Evolutionary conservation across 2,797 vertebrate species (phyloP).

Genomic region (Tamandua tetradactyla): DNA sequence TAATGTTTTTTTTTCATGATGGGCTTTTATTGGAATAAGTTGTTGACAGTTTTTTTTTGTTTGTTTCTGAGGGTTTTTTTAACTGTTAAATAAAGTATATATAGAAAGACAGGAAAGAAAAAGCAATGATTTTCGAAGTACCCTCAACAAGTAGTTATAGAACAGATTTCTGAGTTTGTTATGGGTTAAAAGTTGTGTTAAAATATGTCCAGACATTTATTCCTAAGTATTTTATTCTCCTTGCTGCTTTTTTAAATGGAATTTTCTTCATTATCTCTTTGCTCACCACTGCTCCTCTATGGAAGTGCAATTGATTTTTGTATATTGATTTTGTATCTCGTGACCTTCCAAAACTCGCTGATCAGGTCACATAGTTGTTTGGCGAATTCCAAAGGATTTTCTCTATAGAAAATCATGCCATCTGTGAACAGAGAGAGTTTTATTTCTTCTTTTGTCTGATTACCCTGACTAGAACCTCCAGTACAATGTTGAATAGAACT

Average conservation of each 20-base stretch:
- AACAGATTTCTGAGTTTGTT: no score
- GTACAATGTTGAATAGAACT: not conserved
- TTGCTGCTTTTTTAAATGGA: conserved; percentile 29
- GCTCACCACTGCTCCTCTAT: not conserved
- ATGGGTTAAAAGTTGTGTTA: no score
- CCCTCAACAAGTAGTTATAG: no score
- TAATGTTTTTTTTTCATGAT: no score
- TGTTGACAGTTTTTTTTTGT: no score
- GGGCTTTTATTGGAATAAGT: no score
- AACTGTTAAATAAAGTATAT: no score
- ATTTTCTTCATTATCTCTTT: conserved; percentile 32
- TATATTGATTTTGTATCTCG: not conserved
- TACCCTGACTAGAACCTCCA: not conserved
- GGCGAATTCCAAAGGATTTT: not conserved
- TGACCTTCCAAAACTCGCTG: not conserved
- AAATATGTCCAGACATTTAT: no score
- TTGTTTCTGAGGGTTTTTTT: no score
- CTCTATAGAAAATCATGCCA: not conserved
- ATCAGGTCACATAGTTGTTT: not conserved
- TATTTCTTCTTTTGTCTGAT: not conserved
- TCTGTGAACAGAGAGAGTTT: not conserved
- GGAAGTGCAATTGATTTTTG: conserved; percentile 10
- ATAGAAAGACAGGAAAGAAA: no score
- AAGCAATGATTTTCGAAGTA: no score
- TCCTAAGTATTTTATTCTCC: conserved; percentile 2